Percentiles rank a stretch among this genome's conserved stretches.
These are phyloP conservation scores for Cybosia mesomella DNA, from an alignment of 2,888 invertebrate genomes.

Conservation along the genomic window DNA sequence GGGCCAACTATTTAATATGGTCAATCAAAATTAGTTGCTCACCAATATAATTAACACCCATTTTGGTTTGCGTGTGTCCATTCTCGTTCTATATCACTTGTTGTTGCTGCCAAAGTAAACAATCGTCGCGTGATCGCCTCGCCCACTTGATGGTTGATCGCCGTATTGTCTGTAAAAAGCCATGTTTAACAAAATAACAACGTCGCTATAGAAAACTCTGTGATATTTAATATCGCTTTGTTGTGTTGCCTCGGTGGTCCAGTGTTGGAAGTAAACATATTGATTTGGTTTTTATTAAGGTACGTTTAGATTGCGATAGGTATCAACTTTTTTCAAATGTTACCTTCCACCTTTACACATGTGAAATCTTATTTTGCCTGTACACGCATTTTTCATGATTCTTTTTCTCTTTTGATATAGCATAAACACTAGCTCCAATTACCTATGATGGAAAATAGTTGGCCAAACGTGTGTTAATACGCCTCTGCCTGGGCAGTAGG, in stretches of 20 bases:
- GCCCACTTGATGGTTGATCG: conserved; percentile 59
- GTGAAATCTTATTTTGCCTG: too few relatives aligned
- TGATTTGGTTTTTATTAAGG: conserved; percentile 21
- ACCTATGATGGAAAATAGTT: too few relatives aligned
- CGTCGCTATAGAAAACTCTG: conserved; percentile 61
- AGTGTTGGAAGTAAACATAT: conserved; percentile 68
- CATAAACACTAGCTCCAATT: too few relatives aligned
- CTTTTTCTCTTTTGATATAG: too few relatives aligned
- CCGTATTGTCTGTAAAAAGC: conserved; percentile 61
- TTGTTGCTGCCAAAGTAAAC: conserved; percentile 51
- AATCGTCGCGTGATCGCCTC: conserved; percentile 34
- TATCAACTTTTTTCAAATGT: not conserved
- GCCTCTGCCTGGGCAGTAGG: too few relatives aligned
- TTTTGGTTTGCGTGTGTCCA: conserved; percentile 12
- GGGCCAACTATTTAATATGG: too few relatives aligned
- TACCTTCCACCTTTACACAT: not conserved
- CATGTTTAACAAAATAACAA: conserved; percentile 72
- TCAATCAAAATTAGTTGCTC: not conserved
- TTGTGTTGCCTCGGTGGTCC: conserved; percentile 66
- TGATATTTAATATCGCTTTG: conserved; percentile 46
- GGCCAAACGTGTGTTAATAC: too few relatives aligned
- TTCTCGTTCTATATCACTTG: conserved; percentile 30
- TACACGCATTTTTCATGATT: too few relatives aligned
- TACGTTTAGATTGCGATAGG: conserved; percentile 3
- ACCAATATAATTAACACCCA: not conserved